Base-by-base conservation (phyloP, 2,113 vertebrate species). In the Poeciliopsis prolifica region DNA sequence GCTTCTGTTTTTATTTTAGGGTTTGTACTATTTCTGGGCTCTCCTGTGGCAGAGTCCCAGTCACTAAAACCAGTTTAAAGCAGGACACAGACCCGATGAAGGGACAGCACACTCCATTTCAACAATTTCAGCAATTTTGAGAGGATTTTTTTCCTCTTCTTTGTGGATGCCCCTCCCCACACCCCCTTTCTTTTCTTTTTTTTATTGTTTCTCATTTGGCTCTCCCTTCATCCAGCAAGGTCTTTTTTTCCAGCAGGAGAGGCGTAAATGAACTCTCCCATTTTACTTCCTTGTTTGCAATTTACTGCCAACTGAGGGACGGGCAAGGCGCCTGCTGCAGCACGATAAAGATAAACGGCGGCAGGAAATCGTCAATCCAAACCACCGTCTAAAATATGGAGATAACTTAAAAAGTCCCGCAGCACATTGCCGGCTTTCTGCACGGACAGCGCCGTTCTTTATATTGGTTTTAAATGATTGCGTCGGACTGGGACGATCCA, bases 261-360 rank as follows among this genome's bases (percentile, higher is more conserved):
- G 63, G 72, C 84, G 80, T 84, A 65, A 89, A 85, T 81, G 75
- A 72, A 75, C 22, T 66, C 70, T 62, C 37, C 31, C 66, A 7
- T 72, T 74, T 42, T 51, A 37, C 63, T 54, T 33, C 74, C 68
- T 78, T 72, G 77, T 85, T 83, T 78, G 79, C 75, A 67, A 79
- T 73, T 81, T 77, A 88, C 83, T 70, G 61, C 77, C 70, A 24
- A 75, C 65, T 37, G 26, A 82, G 76, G 76, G 69, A 85, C 40
- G 44, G 26, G 29, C 62, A 37, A 69, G 65, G 17, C 44, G 42
- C 48, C 40, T 81, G 61, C 72, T 73, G 82, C 48, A 29, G 75
- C 72, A 72, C 75, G 74, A 86, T 81, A 78, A 87, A 89, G 79
- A 90, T 83, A 75, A 82, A 86, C 30, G 62, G 58, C 28, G 67